Conservation (phyloP, 2,113 vertebrate genomes). For the Pteronura brasiliensis region DNA sequence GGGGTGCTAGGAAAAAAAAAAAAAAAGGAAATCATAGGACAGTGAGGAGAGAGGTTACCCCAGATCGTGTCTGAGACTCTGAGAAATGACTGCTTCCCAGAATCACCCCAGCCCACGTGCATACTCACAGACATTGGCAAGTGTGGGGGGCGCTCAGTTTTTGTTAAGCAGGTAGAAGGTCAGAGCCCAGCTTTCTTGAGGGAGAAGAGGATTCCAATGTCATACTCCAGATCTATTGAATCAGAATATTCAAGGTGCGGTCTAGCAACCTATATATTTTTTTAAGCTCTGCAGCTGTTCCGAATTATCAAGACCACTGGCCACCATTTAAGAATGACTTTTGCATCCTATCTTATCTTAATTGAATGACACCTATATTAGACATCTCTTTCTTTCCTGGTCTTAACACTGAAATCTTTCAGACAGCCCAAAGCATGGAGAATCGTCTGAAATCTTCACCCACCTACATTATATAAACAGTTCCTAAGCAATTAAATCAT, state of each 20-base stretch:
- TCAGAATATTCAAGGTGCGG: background rate
- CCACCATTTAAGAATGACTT: background rate
- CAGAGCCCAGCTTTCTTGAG: background rate
- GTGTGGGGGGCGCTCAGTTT: background rate
- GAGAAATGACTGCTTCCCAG: background rate
- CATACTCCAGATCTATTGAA: background rate
- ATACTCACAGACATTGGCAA: background rate
- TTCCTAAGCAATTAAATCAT: background rate
- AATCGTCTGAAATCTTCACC: background rate
- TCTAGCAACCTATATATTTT: background rate
- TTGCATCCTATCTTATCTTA: background rate
- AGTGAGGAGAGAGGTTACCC: rapidly evolving
- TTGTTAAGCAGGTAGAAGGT: background rate
- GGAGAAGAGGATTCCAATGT: background rate
- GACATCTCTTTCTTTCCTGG: background rate
- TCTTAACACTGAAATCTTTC: background rate
- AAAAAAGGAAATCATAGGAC: background rate
- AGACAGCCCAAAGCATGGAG: background rate
- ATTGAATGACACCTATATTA: background rate
- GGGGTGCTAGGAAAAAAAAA: background rate
- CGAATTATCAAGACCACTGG: background rate
- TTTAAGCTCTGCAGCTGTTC: background rate
- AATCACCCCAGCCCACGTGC: background rate
- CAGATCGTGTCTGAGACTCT: background rate
- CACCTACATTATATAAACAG: background rate